These are phyloP conservation scores for Corythucha ciliata DNA, from an alignment of 2,888 invertebrate genomes.

Conservation along the genomic window DNA sequence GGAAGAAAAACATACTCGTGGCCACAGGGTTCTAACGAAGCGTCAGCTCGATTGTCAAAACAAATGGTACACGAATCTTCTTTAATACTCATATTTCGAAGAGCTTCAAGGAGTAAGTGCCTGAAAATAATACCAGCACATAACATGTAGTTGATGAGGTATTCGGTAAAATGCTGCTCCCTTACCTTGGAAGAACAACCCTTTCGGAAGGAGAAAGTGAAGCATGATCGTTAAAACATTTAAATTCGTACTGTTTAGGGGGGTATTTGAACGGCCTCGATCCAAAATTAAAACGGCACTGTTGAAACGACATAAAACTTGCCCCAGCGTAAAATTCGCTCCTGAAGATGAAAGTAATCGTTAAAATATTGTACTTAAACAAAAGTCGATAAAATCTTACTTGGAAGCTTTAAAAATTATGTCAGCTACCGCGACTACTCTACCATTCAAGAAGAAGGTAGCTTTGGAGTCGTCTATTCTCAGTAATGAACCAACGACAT, in stretches of 20 bases:
- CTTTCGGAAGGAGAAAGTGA: slow-evolving; percentile 66
- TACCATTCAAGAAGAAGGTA: slow-evolving; percentile 75
- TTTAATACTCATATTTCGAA: slow-evolving; percentile 61
- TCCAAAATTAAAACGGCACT: slow-evolving; percentile 89
- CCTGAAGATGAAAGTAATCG: slow-evolving; percentile 44
- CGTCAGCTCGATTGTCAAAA: slow-evolving; percentile 67
- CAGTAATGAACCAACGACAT: slow-evolving; percentile 74
- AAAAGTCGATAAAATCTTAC: slow-evolving; percentile 43
- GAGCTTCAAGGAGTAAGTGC: slow-evolving; percentile 63
- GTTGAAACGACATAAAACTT: slow-evolving; percentile 94
- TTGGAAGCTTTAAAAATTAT: slow-evolving; percentile 67
- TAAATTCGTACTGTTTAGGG: slow-evolving; percentile 50
- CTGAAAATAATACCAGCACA: slow-evolving; percentile 41
- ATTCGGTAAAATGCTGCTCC: not conserved
- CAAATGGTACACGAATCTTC: slow-evolving; percentile 84
- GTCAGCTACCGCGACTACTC: slow-evolving; percentile 55
- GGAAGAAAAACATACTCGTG: slow-evolving; percentile 57
- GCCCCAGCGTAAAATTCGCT: slow-evolving; percentile 89
- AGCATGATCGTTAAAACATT: slow-evolving; percentile 69
- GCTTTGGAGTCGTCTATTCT: slow-evolving; percentile 64
- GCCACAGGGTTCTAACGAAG: slow-evolving; percentile 67
- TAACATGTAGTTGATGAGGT: too few relatives aligned
- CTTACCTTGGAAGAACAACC: slow-evolving; percentile 63
- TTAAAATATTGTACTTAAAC: slow-evolving; percentile 1
- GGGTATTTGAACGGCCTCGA: slow-evolving; percentile 66